Conservation (phyloP, 2,888 invertebrate genomes). For the Synergus laeviventris region DNA sequence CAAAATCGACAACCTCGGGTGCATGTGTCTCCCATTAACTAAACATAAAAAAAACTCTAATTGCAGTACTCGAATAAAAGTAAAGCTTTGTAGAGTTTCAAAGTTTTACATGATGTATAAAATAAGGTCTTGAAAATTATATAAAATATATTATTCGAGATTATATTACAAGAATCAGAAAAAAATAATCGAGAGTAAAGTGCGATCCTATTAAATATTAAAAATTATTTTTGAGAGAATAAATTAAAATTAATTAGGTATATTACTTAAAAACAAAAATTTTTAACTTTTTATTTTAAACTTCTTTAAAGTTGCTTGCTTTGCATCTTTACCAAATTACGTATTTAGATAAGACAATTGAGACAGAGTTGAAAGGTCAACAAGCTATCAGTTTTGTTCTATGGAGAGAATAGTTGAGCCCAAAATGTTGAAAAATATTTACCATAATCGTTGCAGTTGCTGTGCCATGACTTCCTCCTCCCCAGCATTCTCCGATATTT, state of each 20-base stretch:
- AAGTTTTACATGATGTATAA: too few relatives aligned
- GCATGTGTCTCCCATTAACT: slow-evolving; percentile 99
- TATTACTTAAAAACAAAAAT: too few relatives aligned
- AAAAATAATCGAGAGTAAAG: too few relatives aligned
- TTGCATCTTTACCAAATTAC: slow-evolving; percentile 33
- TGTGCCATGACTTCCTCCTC: slow-evolving; percentile 93
- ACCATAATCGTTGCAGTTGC: slow-evolving; percentile 99
- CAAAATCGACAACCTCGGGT: slow-evolving; percentile 99
- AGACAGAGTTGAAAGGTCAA: not conserved
- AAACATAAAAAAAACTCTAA: slow-evolving; percentile 45
- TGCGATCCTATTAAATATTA: too few relatives aligned
- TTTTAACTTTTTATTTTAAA: not conserved
- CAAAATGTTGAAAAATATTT: slow-evolving; percentile 15
- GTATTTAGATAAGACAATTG: slow-evolving; percentile 35
- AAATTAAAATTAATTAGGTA: too few relatives aligned
- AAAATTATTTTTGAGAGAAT: too few relatives aligned
- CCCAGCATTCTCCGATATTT: slow-evolving; percentile 99
- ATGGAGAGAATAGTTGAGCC: not conserved
- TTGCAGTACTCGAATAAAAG: too few relatives aligned
- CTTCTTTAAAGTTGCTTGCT: not conserved
- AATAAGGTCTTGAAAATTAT: too few relatives aligned
- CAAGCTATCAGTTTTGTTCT: not conserved
- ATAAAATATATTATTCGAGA: too few relatives aligned
- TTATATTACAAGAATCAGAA: too few relatives aligned
- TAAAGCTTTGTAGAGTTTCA: too few relatives aligned